These are phyloP conservation scores for Bugulina stolonifera DNA, from an alignment of 2,888 invertebrate species.

Conservation along the genomic window DNA sequence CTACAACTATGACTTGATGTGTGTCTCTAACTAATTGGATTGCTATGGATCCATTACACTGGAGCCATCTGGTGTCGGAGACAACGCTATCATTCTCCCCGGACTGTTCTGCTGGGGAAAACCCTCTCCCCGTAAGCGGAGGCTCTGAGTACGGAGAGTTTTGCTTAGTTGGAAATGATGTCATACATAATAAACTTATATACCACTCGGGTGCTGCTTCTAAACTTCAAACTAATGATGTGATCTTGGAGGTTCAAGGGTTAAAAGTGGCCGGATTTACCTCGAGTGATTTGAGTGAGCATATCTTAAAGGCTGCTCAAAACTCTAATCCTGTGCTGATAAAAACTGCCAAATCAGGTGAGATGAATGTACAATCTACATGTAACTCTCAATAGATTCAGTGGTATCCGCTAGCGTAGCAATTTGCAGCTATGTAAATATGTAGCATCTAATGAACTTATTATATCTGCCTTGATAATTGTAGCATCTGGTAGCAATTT, in stretches of 20 bases:
- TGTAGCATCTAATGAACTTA: too few relatives aligned
- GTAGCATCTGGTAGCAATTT: too few relatives aligned
- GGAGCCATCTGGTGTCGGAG: slow-evolving; percentile 54
- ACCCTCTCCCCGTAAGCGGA: slow-evolving; percentile 52
- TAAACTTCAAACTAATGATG: slow-evolving; percentile 49
- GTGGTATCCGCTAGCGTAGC: too few relatives aligned
- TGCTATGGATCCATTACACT: slow-evolving; percentile 45
- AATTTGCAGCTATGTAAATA: too few relatives aligned
- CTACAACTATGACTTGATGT: too few relatives aligned
- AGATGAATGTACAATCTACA: slow-evolving; percentile 33
- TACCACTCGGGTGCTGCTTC: slow-evolving; percentile 42
- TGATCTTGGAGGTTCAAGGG: slow-evolving; percentile 58
- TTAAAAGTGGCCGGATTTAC: slow-evolving; percentile 60
- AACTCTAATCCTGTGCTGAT: slow-evolving; percentile 57
- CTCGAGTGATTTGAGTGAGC: slow-evolving; percentile 57
- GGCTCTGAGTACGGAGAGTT: slow-evolving; percentile 56
- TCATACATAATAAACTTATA: slow-evolving; percentile 43
- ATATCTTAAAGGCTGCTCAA: slow-evolving; percentile 57
- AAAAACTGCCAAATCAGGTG: slow-evolving; percentile 57
- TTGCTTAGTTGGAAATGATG: slow-evolving; percentile 40
- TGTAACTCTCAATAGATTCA: too few relatives aligned
- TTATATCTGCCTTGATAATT: too few relatives aligned
- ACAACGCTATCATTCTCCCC: slow-evolving; percentile 52
- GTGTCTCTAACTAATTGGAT: too few relatives aligned
- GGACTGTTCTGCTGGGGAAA: slow-evolving; percentile 49